Base-by-base conservation (phyloP, 2,797 vertebrate genomes). In the Pseudocheirus occidentalis region DNA sequence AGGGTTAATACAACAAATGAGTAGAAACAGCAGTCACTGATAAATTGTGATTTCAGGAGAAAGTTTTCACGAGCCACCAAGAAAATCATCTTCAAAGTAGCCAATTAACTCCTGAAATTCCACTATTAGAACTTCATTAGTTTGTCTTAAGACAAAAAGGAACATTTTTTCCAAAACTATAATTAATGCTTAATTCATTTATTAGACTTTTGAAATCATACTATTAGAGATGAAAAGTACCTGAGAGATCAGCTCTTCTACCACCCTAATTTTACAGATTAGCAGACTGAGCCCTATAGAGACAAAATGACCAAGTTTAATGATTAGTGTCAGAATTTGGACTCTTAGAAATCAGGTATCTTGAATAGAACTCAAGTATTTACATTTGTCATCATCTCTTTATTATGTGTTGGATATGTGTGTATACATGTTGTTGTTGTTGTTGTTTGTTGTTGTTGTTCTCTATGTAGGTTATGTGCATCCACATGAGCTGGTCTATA, bases 201-300 rank as follows among this genome's bases (percentile, higher is more conserved):
- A 81, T 81, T 46, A 81, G 73, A 46, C 73, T 7, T 81, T 10
- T 46, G 73, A 46, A 87, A 87, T 87, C 9, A 10, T 46, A 46
- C 24, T 27, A 6, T 87, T 87, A 87, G 73, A 46, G 24, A 10
- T 50, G 40, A 46, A 46, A 87, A 87, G 21, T 46, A 87, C 21
- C 40, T 11, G 27, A 27, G 21, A 11, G 40, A 87, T 87, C 9
- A 92, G 58, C 18, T 18, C 31, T 34, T 58, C n/a, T 96, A 95
- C 94, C 94, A 96, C 96, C 96, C 96, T 89, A 96, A 95, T 96
- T 54, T 96, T 96, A 93, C 93, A 96, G 66, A 97, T 96, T 93
- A 96, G 97, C 98, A 97, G 97, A 96, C 91, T 91, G 93, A 96
- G 96, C 90, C 90, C 59, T 4, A 90, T 92, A 96, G 96, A 96